These are phyloP conservation scores for Diploptera punctata DNA, from an alignment of 2,888 invertebrate species.

Conservation along the genomic window DNA sequence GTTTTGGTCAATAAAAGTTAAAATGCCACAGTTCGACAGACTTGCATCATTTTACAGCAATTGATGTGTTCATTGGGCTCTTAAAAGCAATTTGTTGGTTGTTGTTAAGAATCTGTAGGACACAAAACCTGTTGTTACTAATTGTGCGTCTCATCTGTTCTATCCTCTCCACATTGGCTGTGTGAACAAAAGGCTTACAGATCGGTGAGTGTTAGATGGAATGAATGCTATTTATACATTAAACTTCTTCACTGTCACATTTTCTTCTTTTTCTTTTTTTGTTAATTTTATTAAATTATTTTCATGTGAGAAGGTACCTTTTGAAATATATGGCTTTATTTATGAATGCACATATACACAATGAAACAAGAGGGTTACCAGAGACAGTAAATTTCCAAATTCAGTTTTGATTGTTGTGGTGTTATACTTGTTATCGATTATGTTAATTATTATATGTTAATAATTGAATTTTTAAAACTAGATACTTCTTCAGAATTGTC, in stretches of 20 bases:
- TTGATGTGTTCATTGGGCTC: constrained; percentile 16
- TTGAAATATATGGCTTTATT: too few relatives aligned
- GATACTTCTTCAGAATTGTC: too few relatives aligned
- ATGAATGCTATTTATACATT: constrained; percentile 15
- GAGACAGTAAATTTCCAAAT: too few relatives aligned
- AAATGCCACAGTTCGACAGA: constrained; percentile 11
- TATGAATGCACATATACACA: too few relatives aligned
- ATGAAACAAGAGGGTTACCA: too few relatives aligned
- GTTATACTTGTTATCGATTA: too few relatives aligned
- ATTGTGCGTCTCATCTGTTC: constrained; percentile 47
- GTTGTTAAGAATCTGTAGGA: constrained; percentile 4
- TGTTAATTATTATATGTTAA: too few relatives aligned
- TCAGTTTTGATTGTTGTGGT: too few relatives aligned
- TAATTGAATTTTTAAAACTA: too few relatives aligned
- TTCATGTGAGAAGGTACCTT: too few relatives aligned
- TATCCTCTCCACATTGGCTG: constrained; percentile 49
- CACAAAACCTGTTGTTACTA: constrained; percentile 18
- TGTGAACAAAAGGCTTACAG: constrained; percentile 52
- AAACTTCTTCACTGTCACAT: background rate
- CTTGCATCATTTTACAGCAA: constrained; percentile 6
- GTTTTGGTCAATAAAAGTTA: too few relatives aligned
- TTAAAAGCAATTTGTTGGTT: constrained; percentile 10
- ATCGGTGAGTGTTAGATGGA: constrained; percentile 52
- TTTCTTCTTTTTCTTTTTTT: background rate
- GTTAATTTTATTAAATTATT: background rate